Conservation (phyloP, 2,797 vertebrate species). For the Balearica regulorum region DNA sequence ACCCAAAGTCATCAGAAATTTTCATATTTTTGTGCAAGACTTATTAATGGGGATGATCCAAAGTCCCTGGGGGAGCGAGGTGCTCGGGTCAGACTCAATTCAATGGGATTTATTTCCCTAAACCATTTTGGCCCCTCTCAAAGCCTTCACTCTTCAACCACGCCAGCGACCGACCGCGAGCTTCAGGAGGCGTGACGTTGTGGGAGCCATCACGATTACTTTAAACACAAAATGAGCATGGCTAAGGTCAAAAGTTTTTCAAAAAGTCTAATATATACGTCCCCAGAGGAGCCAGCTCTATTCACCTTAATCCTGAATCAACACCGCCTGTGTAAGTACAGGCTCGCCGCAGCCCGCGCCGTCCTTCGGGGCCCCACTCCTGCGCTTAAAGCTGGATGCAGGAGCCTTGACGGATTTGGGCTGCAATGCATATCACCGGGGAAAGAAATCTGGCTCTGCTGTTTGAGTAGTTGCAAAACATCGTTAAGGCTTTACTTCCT, state of each 20-base stretch:
- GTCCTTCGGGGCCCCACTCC: background rate
- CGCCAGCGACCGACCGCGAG: rapidly evolving
- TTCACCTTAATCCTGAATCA: slow-evolving; percentile 51
- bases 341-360: background rate
- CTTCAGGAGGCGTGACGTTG: background rate
- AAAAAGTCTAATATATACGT: background rate
- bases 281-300: slow-evolving; percentile 7
- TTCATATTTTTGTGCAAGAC: background rate
- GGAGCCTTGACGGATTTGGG: background rate
- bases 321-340: background rate
- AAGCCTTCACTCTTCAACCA: background rate
- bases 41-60: background rate
- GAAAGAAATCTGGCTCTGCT: background rate
- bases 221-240: background rate
- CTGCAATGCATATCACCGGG: background rate
- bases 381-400: background rate
- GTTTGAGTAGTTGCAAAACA: background rate
- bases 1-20: background rate
- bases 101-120: background rate
- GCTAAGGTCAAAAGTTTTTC: slow-evolving; percentile 8
- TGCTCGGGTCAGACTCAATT: background rate
- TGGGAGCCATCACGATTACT: background rate
- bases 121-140: background rate
- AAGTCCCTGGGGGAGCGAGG: background rate
- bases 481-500: background rate